phyloP scores from a whole-genome alignment of 2,113 vertebrate species.

The Cairina moschata region DNA sequence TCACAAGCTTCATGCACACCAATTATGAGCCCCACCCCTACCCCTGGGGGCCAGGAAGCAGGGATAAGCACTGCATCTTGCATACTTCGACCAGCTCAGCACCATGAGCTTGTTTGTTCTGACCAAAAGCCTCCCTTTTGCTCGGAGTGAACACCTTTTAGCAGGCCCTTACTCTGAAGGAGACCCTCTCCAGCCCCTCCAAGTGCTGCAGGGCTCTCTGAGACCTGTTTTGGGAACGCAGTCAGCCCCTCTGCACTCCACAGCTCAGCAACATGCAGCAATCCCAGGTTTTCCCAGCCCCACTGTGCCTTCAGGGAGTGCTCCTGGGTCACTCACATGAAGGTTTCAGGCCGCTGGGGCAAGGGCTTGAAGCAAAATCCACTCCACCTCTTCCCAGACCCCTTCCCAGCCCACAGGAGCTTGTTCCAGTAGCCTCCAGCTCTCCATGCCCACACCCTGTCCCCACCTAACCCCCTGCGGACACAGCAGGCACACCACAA shows the following conservation, averaged over 20 bases:
- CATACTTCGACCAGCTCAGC: neutral
- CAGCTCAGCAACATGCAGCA: neutral
- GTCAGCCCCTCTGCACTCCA: neutral
- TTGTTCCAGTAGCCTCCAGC: neutral
- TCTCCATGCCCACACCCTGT: neutral
- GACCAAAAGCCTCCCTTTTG: neutral
- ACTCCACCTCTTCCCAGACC: neutral
- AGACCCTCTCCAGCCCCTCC: neutral
- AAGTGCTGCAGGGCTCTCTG: neutral
- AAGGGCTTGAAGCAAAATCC: neutral
- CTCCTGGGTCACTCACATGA: rapidly evolving
- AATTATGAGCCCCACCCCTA: neutral
- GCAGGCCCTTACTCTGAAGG: neutral
- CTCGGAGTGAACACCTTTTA: neutral
- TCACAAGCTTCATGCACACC: neutral
- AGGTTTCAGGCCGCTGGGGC: neutral
- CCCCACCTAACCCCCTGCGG: neutral
- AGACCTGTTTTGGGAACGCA: neutral
- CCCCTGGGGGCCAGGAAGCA: rapidly evolving
- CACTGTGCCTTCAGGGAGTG: too few relatives aligned
- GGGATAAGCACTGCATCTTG: neutral
- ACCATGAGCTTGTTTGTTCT: neutral
- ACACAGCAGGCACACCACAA: neutral
- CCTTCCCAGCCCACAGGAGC: neutral
- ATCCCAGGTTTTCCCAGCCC: neutral